Evolutionary conservation across 2,113 vertebrate genomes (phyloP).

Genomic region (Saccopteryx bilineata): DNA sequence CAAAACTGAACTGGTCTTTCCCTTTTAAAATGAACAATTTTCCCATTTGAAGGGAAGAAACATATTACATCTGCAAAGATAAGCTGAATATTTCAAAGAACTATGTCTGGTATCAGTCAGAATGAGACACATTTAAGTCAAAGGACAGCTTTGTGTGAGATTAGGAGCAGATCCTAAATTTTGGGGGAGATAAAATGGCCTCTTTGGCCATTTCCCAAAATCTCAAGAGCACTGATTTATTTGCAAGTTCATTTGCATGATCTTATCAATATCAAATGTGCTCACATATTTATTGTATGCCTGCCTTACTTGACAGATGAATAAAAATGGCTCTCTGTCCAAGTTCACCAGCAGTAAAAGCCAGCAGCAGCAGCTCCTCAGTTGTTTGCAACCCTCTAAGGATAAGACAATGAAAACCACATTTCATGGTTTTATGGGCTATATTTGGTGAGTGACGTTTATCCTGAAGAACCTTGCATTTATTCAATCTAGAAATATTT

Average conservation of each 20-base stretch:
- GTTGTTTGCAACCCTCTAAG: neutral
- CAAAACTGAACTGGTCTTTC: conserved; percentile 62
- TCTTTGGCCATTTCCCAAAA: conserved; percentile 54
- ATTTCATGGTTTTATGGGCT: conserved; percentile 24
- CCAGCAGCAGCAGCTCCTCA: conserved; percentile 7
- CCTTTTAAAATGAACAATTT: conserved; percentile 71
- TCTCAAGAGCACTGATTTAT: conserved; percentile 30
- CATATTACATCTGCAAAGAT: conserved; percentile 63
- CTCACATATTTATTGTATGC: conserved; percentile 49
- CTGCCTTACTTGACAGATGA: conserved; percentile 60
- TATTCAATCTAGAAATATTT: conserved; percentile 60
- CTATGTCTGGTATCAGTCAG: conserved; percentile 53
- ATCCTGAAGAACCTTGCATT: neutral
- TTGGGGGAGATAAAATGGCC: neutral
- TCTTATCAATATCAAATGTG: conserved; percentile 61
- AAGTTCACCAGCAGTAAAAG: conserved; percentile 24
- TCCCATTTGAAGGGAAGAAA: conserved; percentile 66
- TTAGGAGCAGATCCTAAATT: conserved; percentile 23
- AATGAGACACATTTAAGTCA: conserved; percentile 69
- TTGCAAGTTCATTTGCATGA: conserved; percentile 55
- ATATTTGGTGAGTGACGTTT: neutral
- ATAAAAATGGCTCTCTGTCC: conserved; percentile 28
- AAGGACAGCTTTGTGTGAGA: conserved; percentile 50
- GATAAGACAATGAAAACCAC: neutral
- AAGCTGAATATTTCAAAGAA: conserved; percentile 66